Evolutionary conservation across 2,888 invertebrate genomes (phyloP), one percentile per base, ranked within the genome.

Genomic region (Andrena bicolor): DNA sequence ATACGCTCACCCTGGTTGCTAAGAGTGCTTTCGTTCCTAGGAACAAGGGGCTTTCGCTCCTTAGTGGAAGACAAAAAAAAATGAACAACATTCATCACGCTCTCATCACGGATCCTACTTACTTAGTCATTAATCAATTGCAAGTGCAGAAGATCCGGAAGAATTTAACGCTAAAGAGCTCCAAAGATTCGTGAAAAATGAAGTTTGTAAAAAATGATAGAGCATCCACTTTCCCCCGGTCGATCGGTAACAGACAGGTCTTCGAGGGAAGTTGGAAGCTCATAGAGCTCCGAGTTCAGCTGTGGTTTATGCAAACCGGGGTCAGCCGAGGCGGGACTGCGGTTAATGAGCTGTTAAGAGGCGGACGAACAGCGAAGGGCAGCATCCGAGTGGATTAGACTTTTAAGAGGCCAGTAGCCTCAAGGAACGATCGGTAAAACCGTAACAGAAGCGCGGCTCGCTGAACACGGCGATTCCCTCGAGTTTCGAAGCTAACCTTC

Each of bases 281-380:
- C 32, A 23, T 51, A 68, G 70, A 61, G 73, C 23, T 35, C 13
- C 16, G 53, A 51, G 73, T 16, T 60, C 60, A n/a, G 77, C 66
- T 41, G 70, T 5, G 68, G 76, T 75, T 86, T 84, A 84, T 81
- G 86, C 79, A 86, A 80, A 82, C 79, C 58, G 76, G 66, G 87
- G 79, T 85, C 86, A 83, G 72, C 13, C 71, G 77, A 80, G 83
- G 82, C 86, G 84, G 85, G 66, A 86, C 86, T 41, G 86, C 86
- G 86, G 83, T 89, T 90, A 90, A 90, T 90, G 90, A 88, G 86
- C 89, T 90, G 90, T 90, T 90, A 90, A 90, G 85, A 81, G 89
- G 85, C 85, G 86, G 79, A 80, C 76, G 68, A 56, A 48, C 70
- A 63, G 75, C 69, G 49, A 65, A 41, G 74, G 30, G 74, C 79